Conservation (phyloP, 2,797 vertebrate species). For the Anguilla pacifica region DNA sequence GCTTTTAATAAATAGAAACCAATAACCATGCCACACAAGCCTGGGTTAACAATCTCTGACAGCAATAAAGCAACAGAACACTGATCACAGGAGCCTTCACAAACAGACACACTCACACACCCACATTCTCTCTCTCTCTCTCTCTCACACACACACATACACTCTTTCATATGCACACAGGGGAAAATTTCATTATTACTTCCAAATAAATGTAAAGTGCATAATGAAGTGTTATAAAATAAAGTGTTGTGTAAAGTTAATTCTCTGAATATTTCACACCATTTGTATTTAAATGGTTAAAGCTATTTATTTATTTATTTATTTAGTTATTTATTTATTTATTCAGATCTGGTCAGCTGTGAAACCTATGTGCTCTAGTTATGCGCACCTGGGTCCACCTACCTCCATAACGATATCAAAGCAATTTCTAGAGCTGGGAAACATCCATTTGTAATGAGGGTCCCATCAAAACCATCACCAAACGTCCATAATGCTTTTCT, state of each 20-base stretch:
- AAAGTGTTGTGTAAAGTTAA: too few species aligned
- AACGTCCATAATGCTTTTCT: not conserved
- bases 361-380: not conserved
- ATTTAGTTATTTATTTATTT: too few species aligned
- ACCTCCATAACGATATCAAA: not conserved
- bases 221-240: too few species aligned
- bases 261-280: too few species aligned
- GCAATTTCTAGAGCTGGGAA: not conserved
- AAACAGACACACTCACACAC: not conserved
- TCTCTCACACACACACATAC: too few species aligned
- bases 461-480: not conserved
- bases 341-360: not conserved
- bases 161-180: too few species aligned
- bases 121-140: too few species aligned
- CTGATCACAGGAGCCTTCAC: not conserved
- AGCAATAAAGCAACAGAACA: not conserved
- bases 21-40: conserved; percentile 8
- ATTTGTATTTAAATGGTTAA: too few species aligned
- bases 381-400: not conserved
- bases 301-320: too few species aligned
- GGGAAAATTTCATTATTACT: too few species aligned
- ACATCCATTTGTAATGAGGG: not conserved
- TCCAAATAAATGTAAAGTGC: too few species aligned
- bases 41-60: not conserved
- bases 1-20: conserved; percentile 16